Evolutionary conservation across 2,797 vertebrate genomes (phyloP).

Genomic region (Echeneis naucrates): DNA sequence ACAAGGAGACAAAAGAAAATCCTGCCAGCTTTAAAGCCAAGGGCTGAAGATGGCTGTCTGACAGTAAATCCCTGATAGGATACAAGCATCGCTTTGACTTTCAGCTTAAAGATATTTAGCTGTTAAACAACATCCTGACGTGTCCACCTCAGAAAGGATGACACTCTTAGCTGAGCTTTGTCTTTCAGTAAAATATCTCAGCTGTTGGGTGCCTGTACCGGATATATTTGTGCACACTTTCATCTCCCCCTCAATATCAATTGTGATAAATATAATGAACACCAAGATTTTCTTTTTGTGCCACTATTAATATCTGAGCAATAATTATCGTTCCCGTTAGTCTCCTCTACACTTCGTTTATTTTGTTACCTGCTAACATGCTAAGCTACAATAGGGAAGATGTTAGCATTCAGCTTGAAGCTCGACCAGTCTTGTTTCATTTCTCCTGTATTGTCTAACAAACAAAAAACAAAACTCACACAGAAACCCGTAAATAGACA

Average conservation of each 20-base stretch:
- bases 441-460: background rate
- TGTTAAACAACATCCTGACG: background rate
- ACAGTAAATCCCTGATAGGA: background rate
- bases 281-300: too few relatives aligned
- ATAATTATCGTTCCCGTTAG: too few relatives aligned
- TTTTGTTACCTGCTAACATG: background rate
- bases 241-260: too few relatives aligned
- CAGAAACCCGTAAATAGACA: background rate
- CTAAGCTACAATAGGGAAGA: background rate
- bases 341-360: too few relatives aligned
- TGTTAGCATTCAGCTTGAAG: background rate
- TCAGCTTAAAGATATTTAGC: background rate
- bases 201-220: too few relatives aligned
- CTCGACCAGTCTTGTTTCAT: background rate
- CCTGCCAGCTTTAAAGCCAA: background rate
- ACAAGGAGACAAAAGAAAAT: conserved; percentile 8
- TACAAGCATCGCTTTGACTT: background rate
- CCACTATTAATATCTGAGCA: too few relatives aligned
- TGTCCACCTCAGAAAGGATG: too few relatives aligned
- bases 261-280: too few relatives aligned
- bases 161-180: too few relatives aligned
- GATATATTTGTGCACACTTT: too few relatives aligned
- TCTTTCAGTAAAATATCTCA: too few relatives aligned
- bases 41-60: background rate
- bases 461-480: background rate